phyloP scores from a whole-genome alignment of 2,888 invertebrate genomes.

The Exephanes ischioxanthus region DNA sequence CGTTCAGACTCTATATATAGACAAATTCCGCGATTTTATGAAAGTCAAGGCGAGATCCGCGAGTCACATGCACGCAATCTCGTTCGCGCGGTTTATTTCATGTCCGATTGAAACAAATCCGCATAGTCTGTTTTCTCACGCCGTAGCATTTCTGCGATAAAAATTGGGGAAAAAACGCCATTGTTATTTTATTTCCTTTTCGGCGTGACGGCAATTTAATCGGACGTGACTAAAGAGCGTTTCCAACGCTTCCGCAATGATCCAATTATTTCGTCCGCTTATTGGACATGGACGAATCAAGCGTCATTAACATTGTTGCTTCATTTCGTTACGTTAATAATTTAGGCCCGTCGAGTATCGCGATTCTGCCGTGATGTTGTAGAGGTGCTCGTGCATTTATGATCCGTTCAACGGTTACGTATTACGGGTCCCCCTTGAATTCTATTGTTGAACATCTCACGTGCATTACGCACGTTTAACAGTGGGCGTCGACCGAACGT shows the following conservation, averaged over 20 bases:
- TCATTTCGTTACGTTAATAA: conserved; percentile 33
- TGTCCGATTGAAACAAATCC: too few relatives aligned
- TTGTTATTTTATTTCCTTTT: neutral
- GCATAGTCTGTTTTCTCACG: too few relatives aligned
- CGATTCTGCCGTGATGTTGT: conserved; percentile 25
- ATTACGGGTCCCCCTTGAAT: conserved; percentile 22
- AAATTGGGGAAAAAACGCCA: too few relatives aligned
- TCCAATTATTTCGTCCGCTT: conserved; percentile 42
- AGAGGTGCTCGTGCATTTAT: conserved; percentile 30
- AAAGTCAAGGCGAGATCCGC: conserved; percentile 39
- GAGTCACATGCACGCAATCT: neutral
- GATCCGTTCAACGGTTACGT: conserved; percentile 36
- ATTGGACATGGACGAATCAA: conserved; percentile 51
- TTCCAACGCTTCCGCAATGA: conserved; percentile 24
- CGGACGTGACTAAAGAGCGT: neutral
- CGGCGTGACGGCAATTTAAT: neutral
- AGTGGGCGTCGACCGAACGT: conserved; percentile 59
- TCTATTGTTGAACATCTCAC: conserved; percentile 65
- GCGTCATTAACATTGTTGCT: conserved; percentile 39
- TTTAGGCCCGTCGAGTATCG: neutral
- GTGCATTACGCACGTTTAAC: conserved; percentile 61
- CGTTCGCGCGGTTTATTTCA: neutral
- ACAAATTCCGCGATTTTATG: conserved; percentile 1
- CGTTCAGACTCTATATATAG: neutral
- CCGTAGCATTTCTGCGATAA: neutral